Conservation (phyloP, 37 sponge, comb jelly and placozoan genomes). For the Geodia barretti region DNA sequence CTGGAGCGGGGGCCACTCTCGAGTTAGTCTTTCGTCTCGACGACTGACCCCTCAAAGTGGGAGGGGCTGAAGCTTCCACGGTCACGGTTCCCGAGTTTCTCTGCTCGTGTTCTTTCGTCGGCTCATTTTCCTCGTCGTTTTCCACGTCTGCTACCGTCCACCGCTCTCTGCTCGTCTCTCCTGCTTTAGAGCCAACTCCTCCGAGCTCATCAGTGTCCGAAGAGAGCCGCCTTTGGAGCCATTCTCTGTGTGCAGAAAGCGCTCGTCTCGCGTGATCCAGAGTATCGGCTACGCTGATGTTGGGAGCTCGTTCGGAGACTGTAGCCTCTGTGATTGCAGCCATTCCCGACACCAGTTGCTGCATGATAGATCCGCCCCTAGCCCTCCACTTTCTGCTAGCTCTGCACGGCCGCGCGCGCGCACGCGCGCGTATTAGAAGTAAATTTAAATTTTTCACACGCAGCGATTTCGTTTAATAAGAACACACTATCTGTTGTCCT, state of each 20-base stretch:
- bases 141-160: background rate
- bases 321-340: background rate
- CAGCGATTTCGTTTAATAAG: background rate
- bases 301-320: background rate
- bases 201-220: background rate
- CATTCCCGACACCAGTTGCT: too few species aligned
- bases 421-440: background rate
- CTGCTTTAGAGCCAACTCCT: background rate
- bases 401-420: background rate
- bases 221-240: conserved; percentile 33
- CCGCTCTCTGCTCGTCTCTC: too few species aligned
- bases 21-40: background rate
- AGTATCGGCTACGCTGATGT: conserved; percentile 19
- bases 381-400: background rate
- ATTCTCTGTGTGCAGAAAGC: conserved; percentile 37
- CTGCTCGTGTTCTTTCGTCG: too few species aligned
- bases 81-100: background rate
- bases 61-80: background rate
- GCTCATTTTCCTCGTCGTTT: background rate
- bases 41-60: too few species aligned
- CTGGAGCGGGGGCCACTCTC: background rate
- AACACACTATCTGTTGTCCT: background rate
- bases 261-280: conserved; percentile 40
- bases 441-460: background rate
- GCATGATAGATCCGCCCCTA: too few species aligned